A percentile compares a stretch with the other conserved stretches of the same genome.
Conservation (phyloP, 2,113 vertebrate genomes). For the Clarias gariepinus region DNA sequence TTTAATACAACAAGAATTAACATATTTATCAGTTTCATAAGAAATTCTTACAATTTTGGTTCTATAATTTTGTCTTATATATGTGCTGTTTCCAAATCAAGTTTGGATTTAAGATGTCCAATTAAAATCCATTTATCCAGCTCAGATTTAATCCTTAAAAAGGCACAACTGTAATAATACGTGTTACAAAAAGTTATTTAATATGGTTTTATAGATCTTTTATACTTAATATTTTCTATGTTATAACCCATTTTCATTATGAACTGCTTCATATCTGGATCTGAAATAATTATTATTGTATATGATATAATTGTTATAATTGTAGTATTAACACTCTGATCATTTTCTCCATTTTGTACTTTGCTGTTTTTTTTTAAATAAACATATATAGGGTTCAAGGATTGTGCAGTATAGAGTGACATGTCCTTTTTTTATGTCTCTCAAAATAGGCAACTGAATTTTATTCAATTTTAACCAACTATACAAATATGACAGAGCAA, state of each 20-base stretch:
- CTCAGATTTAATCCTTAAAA: background rate
- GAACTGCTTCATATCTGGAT: no score
- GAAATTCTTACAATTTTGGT: background rate
- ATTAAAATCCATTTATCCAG: background rate
- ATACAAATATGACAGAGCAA: no score
- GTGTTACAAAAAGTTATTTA: background rate
- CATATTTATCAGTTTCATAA: background rate
- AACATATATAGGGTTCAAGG: no score
- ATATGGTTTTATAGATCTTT: background rate
- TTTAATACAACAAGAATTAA: background rate
- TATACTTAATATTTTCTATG: background rate
- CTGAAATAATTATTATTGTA: no score
- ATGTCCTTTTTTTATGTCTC: no score
- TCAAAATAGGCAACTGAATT: no score
- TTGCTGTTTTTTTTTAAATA: no score
- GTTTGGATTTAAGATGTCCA: background rate
- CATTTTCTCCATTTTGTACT: no score
- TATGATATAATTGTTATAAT: no score
- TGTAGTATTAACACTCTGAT: no score
- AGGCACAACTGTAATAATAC: background rate
- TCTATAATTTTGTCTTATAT: background rate
- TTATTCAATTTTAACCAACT: no score
- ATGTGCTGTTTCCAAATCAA: background rate
- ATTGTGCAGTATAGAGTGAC: no score
- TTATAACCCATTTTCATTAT: background rate